Conservation (phyloP, 2,797 vertebrate species). For the Neosilurus hyrtlii region DNA sequence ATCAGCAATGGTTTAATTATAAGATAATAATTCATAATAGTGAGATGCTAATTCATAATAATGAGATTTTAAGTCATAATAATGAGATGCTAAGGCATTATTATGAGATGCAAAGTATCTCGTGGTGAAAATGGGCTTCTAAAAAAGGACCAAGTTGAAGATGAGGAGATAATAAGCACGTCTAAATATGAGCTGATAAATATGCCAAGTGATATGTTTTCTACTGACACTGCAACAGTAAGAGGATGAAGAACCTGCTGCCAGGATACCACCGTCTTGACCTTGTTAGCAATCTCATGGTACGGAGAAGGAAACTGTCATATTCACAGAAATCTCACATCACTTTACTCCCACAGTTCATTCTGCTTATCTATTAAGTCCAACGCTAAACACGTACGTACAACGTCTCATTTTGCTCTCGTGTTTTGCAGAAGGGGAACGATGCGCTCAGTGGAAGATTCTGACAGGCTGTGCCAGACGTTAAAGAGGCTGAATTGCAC, state of each 20-base stretch:
- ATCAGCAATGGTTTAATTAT: no score
- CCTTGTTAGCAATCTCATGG: background rate
- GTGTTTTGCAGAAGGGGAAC: background rate
- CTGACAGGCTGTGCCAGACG: background rate
- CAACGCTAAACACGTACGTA: no score
- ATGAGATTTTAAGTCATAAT: no score
- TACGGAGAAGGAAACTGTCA: background rate
- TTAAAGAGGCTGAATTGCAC: slow-evolving; percentile 9
- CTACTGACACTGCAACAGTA: background rate
- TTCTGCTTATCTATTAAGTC: background rate
- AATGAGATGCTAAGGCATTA: no score
- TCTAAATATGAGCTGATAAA: slow-evolving; percentile 48
- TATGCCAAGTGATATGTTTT: slow-evolving; percentile 9
- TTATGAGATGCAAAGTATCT: no score
- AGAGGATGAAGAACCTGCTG: background rate
- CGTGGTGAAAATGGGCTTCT: no score
- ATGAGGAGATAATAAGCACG: background rate
- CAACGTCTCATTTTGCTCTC: no score
- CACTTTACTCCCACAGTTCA: no score
- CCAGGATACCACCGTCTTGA: background rate
- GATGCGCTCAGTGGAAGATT: background rate
- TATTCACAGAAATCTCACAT: background rate
- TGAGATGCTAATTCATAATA: no score
- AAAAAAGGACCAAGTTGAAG: background rate
- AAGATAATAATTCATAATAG: no score